A percentile compares a stretch with the other conserved stretches of the same genome.
These are phyloP conservation scores for Equus przewalskii DNA, from an alignment of 2,113 vertebrate species.

Conservation along the genomic window DNA sequence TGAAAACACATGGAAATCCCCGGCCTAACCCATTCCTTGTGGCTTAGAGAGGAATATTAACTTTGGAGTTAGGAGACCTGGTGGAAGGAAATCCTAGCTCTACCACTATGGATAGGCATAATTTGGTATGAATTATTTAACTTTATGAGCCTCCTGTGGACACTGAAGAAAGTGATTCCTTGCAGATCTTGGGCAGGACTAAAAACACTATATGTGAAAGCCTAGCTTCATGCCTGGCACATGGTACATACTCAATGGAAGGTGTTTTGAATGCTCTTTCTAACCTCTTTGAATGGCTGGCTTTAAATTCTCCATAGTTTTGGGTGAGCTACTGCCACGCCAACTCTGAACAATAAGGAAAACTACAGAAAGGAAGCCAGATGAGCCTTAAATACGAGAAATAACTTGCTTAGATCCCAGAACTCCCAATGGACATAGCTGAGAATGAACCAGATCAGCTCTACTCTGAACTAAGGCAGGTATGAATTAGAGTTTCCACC, in stretches of 20 bases:
- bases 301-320: constrained; percentile 2
- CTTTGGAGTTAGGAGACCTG: neutral
- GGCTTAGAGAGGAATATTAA: neutral
- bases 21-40: neutral
- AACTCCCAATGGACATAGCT: neutral
- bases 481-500: neutral
- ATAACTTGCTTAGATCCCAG: neutral
- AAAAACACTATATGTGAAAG: neutral
- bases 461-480: neutral
- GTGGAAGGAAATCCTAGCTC: neutral
- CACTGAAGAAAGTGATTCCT: neutral
- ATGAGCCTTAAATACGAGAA: neutral
- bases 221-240: neutral
- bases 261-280: neutral
- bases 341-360: constrained; percentile 22
- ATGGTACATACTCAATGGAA: neutral
- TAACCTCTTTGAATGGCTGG: neutral
- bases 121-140: neutral
- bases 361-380: constrained; percentile 25
- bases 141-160: neutral
- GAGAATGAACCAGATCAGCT: neutral
- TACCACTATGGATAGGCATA: neutral
- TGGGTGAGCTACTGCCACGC: neutral
- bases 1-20: neutral
- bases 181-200: neutral